Evolutionary conservation across 2,888 invertebrate genomes (phyloP), one percentile per base, ranked within the genome.

Genomic region (Andrena trimmerana): DNA sequence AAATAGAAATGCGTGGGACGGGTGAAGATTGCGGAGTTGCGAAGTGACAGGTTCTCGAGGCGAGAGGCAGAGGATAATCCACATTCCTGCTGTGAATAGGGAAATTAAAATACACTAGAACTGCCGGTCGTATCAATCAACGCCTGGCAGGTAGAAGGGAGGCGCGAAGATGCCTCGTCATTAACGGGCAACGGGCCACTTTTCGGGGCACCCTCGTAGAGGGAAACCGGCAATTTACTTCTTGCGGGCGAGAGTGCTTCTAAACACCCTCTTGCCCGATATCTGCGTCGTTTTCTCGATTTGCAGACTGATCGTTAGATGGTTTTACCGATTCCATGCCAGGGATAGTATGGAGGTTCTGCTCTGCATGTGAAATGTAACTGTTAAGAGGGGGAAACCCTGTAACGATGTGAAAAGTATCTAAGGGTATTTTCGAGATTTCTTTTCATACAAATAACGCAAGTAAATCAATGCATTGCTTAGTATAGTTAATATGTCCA

Each of bases 101-200:
- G 86, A 91, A 90, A 91, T 91, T 90, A 90, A 91, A 90, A 90
- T 88, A 89, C 84, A 85, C 83, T 82, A 82, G 82, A 77, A 83
- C 75, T 63, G 78, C 67, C 77, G 74, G 82, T 67, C 68, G 69
- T 88, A 90, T 91, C 86, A 86, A 91, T 91, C 91, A 91, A 88
- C 66, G 82, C 83, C 88, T 63, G 78, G 60, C 75, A 81, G 84
- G 84, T 86, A 83, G 86, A 83, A 84, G 86, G 81, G 80, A 83
- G 82, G 87, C 84, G 90, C 79, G 83, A 89, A 88, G 86, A 84
- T 89, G 90, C 90, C 79, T 80, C 83, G 90, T 91, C 91, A 90
- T 88, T 87, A 87, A 66, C 66, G 48, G 31, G 52, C 70, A 72
- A 68, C 68, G 65, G 75, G 83, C 78, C 67, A 67, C 68, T 81